A percentile compares a stretch with the other conserved stretches of the same genome.
phyloP scores from a whole-genome alignment of 2,888 invertebrate species.

The Drosophila acutilabella region DNA sequence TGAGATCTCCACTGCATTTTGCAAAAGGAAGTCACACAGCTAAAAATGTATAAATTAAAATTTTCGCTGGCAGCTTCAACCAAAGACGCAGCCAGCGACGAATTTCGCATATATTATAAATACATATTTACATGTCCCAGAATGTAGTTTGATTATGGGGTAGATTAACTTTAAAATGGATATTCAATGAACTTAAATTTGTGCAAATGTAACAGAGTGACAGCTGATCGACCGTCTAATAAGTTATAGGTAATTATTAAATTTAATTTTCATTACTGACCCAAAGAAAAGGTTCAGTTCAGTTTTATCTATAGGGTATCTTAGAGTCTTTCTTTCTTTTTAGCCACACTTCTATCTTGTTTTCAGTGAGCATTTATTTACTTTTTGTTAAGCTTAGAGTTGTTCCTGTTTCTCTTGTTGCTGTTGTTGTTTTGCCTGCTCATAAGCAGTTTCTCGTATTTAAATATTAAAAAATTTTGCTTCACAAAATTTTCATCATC shows the following conservation, averaged over 20 bases:
- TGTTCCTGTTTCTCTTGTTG: slow-evolving; percentile 28
- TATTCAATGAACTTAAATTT: too few relatives aligned
- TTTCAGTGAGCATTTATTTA: slow-evolving; percentile 37
- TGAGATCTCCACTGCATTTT: slow-evolving; percentile 57
- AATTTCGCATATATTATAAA: slow-evolving; percentile 34
- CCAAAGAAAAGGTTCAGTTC: neutral
- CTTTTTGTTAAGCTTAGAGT: slow-evolving; percentile 31
- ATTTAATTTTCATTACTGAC: too few relatives aligned
- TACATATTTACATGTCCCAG: neutral
- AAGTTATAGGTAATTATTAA: too few relatives aligned
- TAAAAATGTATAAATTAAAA: slow-evolving; percentile 78
- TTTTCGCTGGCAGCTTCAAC: slow-evolving; percentile 56
- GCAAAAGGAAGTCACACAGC: slow-evolving; percentile 73
- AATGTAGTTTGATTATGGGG: slow-evolving; percentile 1
- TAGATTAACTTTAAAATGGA: neutral
- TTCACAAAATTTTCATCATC: slow-evolving; percentile 34
- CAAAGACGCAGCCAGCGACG: slow-evolving; percentile 41
- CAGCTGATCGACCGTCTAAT: too few relatives aligned
- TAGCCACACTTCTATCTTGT: neutral
- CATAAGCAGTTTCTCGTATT: slow-evolving; percentile 67
- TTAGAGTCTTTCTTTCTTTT: neutral
- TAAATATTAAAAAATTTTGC: slow-evolving; percentile 69
- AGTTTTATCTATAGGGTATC: slow-evolving; percentile 1
- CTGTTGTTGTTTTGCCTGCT: slow-evolving; percentile 13
- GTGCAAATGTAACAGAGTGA: too few relatives aligned